Evolutionary conservation across 2,113 vertebrate genomes (phyloP).

Genomic region (Hippocampus zosterae): DNA sequence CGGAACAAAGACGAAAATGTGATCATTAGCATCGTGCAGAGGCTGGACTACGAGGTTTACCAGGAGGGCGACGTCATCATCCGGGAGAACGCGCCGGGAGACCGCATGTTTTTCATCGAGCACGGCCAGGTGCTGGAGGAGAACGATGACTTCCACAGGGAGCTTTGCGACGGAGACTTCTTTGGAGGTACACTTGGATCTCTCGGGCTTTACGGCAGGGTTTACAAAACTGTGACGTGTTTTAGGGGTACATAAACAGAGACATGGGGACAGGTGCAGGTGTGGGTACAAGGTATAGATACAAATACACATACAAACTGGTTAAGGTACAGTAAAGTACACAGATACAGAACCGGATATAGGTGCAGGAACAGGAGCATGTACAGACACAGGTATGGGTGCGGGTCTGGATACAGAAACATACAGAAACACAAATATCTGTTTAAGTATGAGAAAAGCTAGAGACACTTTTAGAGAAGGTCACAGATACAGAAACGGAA

Average conservation of each 20-base stretch:
- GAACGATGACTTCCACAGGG: constrained; percentile 51
- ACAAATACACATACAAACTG: background rate
- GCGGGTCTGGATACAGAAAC: no score
- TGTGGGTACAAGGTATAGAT: background rate
- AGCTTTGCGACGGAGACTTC: constrained; percentile 69
- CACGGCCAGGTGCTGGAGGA: constrained; percentile 60
- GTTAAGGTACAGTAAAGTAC: background rate
- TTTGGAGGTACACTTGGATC: constrained; percentile 62
- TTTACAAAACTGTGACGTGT: background rate
- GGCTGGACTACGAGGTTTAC: constrained; percentile 58
- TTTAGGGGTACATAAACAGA: background rate
- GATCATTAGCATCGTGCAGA: constrained; percentile 48
- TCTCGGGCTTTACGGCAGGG: background rate
- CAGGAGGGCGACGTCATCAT: constrained; percentile 55
- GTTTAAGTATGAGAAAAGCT: no score
- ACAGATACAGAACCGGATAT: background rate
- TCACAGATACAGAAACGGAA: no score
- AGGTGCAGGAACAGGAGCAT: background rate
- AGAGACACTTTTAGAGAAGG: no score
- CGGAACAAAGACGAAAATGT: constrained; percentile 62
- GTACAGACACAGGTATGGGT: no score
- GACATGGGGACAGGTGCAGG: background rate
- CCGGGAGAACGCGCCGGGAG: constrained; percentile 37
- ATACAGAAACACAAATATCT: no score
- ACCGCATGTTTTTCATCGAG: constrained; percentile 71